phyloP scores from a whole-genome alignment of 2,888 invertebrate species.

The Bombylius major region DNA sequence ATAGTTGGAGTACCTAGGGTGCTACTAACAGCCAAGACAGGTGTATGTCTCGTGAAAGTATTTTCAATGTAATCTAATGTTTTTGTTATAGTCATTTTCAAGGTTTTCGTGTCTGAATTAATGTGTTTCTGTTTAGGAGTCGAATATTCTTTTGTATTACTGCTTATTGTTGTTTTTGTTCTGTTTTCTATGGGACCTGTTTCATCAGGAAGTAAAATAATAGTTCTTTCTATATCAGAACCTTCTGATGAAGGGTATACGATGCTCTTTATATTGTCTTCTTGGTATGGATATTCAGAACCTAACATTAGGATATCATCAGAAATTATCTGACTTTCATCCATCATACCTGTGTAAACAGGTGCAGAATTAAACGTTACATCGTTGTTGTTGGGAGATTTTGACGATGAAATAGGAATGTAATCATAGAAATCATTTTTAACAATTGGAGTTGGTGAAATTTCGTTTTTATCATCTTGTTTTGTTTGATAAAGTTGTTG shows the following conservation, averaged over 20 bases:
- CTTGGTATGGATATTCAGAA: neutral
- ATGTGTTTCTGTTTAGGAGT: neutral
- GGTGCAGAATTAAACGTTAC: neutral
- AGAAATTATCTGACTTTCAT: neutral
- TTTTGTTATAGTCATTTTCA: neutral
- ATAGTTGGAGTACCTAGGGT: constrained; percentile 50
- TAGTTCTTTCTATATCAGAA: neutral
- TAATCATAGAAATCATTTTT: neutral
- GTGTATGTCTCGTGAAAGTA: neutral
- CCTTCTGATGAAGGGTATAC: neutral
- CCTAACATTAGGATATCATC: neutral
- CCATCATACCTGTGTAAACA: neutral
- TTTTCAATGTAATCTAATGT: neutral
- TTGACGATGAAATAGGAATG: neutral
- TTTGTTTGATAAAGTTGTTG: neutral
- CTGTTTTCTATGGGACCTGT: neutral
- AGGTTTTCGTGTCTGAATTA: neutral
- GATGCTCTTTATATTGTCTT: neutral
- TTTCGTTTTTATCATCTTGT: neutral
- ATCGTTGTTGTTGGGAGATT: neutral
- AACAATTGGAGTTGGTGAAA: neutral
- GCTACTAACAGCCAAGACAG: too few relatives aligned
- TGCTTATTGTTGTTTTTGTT: neutral
- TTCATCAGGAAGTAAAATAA: neutral
- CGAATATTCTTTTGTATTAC: neutral